Evolutionary conservation across 2,113 vertebrate genomes (phyloP), one percentile per base, ranked within the genome.

Genomic region (zebrafish (Danio rerio)): DNA sequence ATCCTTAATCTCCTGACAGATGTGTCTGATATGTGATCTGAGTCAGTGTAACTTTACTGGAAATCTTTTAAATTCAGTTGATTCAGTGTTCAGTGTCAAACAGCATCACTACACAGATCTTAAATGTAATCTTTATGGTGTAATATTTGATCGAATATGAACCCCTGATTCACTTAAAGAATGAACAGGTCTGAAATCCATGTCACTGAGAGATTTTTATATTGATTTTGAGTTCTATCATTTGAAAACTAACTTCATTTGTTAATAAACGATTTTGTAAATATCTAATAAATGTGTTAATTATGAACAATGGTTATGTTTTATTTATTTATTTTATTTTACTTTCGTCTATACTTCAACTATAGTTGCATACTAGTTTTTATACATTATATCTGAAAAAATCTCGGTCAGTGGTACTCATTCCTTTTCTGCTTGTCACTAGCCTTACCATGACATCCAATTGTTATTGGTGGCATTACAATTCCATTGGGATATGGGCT

Each of bases 181-280:
- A 72, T 59, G 31, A 80, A 45, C 15, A 40, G 71, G 43, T 82
- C 49, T 78, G 47, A 82, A 55, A 81, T 53, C 71, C 13, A 69
- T 63, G 55, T 76, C 63, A 72, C 61, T 40, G 31, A 55, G 59
- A 72, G 50, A 40, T 68, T 63, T 68, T 79, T 47, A 62, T 62
- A 50, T 61, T 52, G 7, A 16, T 20, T 77, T 76, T 55, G n/a
- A 18, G 53, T 5, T 62, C 1, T 77, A 69, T 12, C 55, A 73
- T 65, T 15, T 85, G 31, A 58, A 76, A 50, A 68, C 18, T 68
- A 72, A 73, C 43, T 20, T 77, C 43, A 77, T 43, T 82, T 83
- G 40, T 83, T 43, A 53, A 69, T 68, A 79, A 83, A 71, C 13
- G 68, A 59, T 77, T 45, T 59, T 87, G 75, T 84, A 79, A 81